These are phyloP conservation scores for Allobates femoralis DNA, from an alignment of 2,797 vertebrate genomes.

Conservation along the genomic window DNA sequence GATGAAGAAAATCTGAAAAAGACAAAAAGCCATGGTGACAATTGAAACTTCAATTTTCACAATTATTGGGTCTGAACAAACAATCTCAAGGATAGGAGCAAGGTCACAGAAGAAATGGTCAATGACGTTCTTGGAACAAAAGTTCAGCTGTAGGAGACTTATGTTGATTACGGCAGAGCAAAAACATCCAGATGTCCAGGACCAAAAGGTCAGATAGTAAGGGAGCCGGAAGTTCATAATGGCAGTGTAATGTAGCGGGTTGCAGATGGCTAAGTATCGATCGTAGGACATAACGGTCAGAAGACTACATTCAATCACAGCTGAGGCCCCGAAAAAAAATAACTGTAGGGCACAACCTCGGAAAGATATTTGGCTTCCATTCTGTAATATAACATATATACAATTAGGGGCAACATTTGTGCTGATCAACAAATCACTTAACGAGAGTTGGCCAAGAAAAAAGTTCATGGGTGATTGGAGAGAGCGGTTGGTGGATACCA, in stretches of 20 bases:
- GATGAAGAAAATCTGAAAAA: constrained; percentile 24
- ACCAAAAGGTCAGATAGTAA: neutral
- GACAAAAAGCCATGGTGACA: neutral
- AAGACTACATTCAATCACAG: constrained; percentile 22
- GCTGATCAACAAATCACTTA: constrained; percentile 29
- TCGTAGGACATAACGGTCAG: constrained; percentile 44
- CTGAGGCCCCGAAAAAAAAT: constrained; percentile 25
- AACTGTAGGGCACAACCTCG: neutral
- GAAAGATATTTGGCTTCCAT: neutral
- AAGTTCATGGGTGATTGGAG: constrained; percentile 39
- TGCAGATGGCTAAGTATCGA: constrained; percentile 28
- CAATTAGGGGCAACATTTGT: constrained; percentile 17
- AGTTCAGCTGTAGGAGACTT: neutral
- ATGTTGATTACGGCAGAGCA: neutral
- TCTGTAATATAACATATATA: neutral
- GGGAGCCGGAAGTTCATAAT: constrained; percentile 22
- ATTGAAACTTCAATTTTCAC: constrained; percentile 26
- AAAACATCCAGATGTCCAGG: neutral
- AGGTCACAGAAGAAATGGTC: constrained; percentile 43
- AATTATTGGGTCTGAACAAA: constrained; percentile 9
- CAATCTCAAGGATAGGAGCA: constrained; percentile 28
- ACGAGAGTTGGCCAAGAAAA: too few relatives aligned
- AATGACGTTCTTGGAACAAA: constrained; percentile 10
- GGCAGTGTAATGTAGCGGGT: constrained; percentile 23
- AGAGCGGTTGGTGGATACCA: neutral